Evolutionary conservation across 2,888 invertebrate genomes (phyloP).

Genomic region (Ormia ochracea): DNA sequence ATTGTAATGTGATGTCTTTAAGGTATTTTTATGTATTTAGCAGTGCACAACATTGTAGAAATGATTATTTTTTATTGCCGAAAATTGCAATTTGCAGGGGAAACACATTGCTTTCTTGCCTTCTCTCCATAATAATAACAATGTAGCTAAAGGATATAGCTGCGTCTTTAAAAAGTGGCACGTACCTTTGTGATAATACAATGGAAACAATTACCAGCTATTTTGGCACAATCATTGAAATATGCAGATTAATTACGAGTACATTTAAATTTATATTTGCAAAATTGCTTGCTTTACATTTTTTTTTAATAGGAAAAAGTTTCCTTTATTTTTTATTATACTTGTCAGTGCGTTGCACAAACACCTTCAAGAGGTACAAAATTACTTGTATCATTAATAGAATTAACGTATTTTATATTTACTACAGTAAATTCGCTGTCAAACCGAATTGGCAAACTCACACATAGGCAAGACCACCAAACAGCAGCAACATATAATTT

Average conservation of each 20-base stretch:
- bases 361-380: too few relatives aligned
- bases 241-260: background rate
- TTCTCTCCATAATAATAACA: background rate
- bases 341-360: too few relatives aligned
- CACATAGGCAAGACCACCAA: background rate
- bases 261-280: background rate
- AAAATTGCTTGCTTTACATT: too few relatives aligned
- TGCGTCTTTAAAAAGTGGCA: background rate
- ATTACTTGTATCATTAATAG: too few relatives aligned
- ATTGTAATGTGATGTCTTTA: too few relatives aligned
- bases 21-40: too few relatives aligned
- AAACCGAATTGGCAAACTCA: background rate
- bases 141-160: conserved; percentile 13
- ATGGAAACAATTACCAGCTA: background rate
- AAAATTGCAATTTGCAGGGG: background rate
- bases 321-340: too few relatives aligned
- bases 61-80: too few relatives aligned
- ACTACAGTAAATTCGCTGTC: too few relatives aligned
- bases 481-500: conserved; percentile 16
- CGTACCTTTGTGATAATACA: background rate
- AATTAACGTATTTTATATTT: too few relatives aligned
- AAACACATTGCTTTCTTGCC: background rate
- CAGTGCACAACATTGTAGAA: too few relatives aligned
- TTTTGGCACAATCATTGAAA: background rate
- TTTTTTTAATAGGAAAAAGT: too few relatives aligned